A percentile compares a stretch with the other conserved stretches of the same genome.
These are phyloP conservation scores for Margaritifera margaritifera DNA, from an alignment of 2,888 invertebrate species.

Conservation along the genomic window DNA sequence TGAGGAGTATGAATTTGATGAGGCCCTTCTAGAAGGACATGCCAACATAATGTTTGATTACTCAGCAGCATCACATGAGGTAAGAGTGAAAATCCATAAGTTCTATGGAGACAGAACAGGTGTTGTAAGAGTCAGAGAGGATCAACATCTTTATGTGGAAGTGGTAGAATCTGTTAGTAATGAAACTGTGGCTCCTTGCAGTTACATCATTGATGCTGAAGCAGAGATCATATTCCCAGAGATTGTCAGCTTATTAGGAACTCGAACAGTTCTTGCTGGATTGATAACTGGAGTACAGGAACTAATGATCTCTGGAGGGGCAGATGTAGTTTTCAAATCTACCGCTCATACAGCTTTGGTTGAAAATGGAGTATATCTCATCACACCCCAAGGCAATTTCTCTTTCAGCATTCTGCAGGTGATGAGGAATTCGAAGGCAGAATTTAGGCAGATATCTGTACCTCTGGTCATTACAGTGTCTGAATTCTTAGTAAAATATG, in stretches of 20 bases:
- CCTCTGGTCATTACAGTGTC: conserved; percentile 40
- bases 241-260: conserved; percentile 48
- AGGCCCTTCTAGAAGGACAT: conserved; percentile 49
- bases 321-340: conserved; percentile 48
- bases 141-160: conserved; percentile 55
- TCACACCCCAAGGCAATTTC: conserved; percentile 56
- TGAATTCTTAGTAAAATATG: conserved; percentile 53
- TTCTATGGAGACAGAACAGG: conserved; percentile 59
- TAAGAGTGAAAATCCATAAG: conserved; percentile 44
- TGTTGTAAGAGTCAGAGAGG: conserved; percentile 43
- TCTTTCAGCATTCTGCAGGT: conserved; percentile 46
- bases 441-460: conserved; percentile 47
- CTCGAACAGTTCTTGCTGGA: conserved; percentile 53
- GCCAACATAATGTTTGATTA: conserved; percentile 52
- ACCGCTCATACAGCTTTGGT: conserved; percentile 53
- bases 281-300: conserved; percentile 50
- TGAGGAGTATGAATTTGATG: conserved; percentile 56
- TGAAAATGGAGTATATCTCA: conserved; percentile 52
- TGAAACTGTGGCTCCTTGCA: conserved; percentile 57
- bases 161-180: conserved; percentile 52
- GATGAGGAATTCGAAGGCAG: conserved; percentile 45
- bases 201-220: conserved; percentile 50
- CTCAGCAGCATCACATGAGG: conserved; percentile 30
- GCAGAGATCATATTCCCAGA: conserved; percentile 51
- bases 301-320: conserved; percentile 46